phyloP scores from a whole-genome alignment of 92 coral and sea anemone genomes.

The Phenganax subtilis region DNA sequence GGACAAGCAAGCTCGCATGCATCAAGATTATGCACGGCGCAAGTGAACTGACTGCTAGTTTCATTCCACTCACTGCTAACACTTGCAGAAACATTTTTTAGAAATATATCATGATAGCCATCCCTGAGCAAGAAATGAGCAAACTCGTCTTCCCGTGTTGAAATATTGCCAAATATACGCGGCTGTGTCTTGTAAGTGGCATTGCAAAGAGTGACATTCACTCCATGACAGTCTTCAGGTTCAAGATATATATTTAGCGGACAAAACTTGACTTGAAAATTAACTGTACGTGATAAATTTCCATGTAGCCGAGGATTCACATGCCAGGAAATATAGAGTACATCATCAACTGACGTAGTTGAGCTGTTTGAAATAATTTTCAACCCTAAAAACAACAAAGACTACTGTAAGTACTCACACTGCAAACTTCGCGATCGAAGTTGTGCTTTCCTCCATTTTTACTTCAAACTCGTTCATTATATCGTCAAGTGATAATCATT shows the following conservation, averaged over 20 bases:
- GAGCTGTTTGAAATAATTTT: background rate
- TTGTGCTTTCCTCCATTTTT: no score
- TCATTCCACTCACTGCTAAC: conserved; percentile 14
- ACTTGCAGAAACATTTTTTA: background rate
- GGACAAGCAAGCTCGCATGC: background rate
- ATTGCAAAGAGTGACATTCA: conserved; percentile 11
- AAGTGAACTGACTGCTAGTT: background rate
- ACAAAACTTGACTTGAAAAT: conserved; percentile 17
- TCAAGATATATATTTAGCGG: background rate
- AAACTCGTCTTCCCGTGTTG: background rate
- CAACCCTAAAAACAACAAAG: background rate
- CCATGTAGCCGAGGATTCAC: background rate
- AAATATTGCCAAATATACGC: background rate
- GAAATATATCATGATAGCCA: background rate
- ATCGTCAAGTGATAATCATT: no score
- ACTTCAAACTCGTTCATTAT: no score
- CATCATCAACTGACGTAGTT: background rate
- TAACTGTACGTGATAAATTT: background rate
- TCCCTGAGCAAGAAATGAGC: background rate
- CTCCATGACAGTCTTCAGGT: background rate
- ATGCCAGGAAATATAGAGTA: conserved; percentile 11
- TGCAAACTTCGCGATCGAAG: no score
- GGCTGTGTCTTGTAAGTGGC: conserved; percentile 11
- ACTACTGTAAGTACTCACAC: no score
- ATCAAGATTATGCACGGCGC: conserved; percentile 20